Evolutionary conservation across 2,888 invertebrate genomes (phyloP).

Genomic region (Tipula vernalis): DNA sequence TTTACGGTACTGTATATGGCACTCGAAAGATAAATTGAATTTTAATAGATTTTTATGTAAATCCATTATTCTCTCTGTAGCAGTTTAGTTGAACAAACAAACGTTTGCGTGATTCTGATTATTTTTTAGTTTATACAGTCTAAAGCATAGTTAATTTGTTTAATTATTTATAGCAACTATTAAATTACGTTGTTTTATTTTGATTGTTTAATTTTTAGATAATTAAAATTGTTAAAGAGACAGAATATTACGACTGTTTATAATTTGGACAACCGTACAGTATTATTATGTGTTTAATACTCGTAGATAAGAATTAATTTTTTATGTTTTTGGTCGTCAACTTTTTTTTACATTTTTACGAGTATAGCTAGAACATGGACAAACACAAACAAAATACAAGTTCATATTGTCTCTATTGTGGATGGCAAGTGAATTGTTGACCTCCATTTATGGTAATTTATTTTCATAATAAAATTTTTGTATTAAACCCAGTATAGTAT

Average conservation of each 20-base stretch:
- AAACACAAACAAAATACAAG: background rate
- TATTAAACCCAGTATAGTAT: background rate
- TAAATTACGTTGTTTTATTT: background rate
- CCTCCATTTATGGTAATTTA: background rate
- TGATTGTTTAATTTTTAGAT: background rate
- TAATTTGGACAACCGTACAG: background rate
- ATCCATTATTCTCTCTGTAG: too few relatives aligned
- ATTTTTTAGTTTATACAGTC: background rate
- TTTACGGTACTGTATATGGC: background rate
- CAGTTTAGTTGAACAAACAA: too few relatives aligned
- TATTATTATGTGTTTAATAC: background rate
- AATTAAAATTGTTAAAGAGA: background rate
- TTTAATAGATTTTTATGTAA: background rate
- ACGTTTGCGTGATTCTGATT: too few relatives aligned
- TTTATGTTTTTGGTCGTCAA: background rate
- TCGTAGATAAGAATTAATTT: background rate
- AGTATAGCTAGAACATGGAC: background rate
- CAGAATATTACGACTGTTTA: background rate
- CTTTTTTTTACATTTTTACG: background rate
- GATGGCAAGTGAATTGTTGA: background rate
- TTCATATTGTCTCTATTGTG: background rate
- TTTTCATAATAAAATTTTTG: background rate
- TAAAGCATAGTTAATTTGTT: background rate
- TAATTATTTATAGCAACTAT: background rate
- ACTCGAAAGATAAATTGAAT: background rate